phyloP scores from a whole-genome alignment of 1,140 invertebrate genomes.

The Globodera ellingtonae region DNA sequence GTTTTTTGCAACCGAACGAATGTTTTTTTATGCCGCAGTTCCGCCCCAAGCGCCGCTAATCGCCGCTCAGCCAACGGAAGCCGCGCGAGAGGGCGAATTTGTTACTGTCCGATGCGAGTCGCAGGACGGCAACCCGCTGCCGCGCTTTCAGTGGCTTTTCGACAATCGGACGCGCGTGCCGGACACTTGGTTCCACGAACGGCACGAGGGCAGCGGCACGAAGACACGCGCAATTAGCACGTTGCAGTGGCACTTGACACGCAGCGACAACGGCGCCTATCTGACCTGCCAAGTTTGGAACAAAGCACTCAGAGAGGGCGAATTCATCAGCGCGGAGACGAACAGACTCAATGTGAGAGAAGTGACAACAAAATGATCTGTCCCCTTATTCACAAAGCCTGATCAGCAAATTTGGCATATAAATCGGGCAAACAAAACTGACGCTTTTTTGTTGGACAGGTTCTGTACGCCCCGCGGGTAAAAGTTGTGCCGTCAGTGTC shows the following conservation, averaged over 20 bases:
- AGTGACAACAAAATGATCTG: background rate
- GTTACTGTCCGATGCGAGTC: slow-evolving; percentile 44
- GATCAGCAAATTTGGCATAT: background rate
- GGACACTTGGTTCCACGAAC: slow-evolving; percentile 37
- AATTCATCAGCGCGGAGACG: slow-evolving; percentile 22
- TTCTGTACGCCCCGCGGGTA: slow-evolving; percentile 43
- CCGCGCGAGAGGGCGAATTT: slow-evolving; percentile 43
- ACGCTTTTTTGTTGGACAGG: slow-evolving; percentile 15
- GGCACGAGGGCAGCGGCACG: background rate
- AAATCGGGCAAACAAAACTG: background rate
- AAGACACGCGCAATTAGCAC: background rate
- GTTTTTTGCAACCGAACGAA: background rate
- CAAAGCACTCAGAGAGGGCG: slow-evolving; percentile 37
- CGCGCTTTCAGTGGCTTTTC: slow-evolving; percentile 46
- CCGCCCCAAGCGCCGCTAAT: slow-evolving; percentile 39
- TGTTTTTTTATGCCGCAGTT: slow-evolving; percentile 31
- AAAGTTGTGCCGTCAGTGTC: slow-evolving; percentile 21
- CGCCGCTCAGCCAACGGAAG: slow-evolving; percentile 30
- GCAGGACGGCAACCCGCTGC: slow-evolving; percentile 41
- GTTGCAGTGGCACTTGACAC: slow-evolving; percentile 36
- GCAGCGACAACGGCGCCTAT: slow-evolving; percentile 46
- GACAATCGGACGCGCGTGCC: slow-evolving; percentile 44
- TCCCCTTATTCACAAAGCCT: too few relatives aligned
- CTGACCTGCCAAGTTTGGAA: slow-evolving; percentile 49
- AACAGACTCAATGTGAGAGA: slow-evolving; percentile 41